Evolutionary conservation across 2,888 invertebrate genomes (phyloP), one percentile per base, ranked within the genome.

Genomic region (Amphiduros pacificus): DNA sequence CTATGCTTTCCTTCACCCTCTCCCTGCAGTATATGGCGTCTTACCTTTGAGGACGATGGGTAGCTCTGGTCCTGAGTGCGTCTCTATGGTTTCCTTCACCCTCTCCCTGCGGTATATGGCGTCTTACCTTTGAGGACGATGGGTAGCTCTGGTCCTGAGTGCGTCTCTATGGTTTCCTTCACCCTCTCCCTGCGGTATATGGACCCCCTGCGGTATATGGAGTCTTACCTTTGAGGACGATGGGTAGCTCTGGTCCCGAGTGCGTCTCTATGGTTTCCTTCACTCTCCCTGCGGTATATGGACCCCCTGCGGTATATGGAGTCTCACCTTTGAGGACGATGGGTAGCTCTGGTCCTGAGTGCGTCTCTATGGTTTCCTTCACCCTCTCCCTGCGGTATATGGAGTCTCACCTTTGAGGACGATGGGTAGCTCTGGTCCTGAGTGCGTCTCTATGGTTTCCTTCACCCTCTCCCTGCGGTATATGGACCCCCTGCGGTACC

Each of bases 271-370:
- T 32, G 9, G 53, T 49, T 55, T 77, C 76, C 63, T 74, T 73
- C 60, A n/a, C 66, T 73, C 44, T 44, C 26, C 27, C 28, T 59
- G n/a, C 61, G 31, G 51, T 56, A 60, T 9, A 60, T 59, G 27
- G 61, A 27, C 1, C 60, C 59, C 29, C 52, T 50, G 1, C 67
- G 29, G 29, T n/a, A n/a, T n/a, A n/a, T n/a, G n/a, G n/a, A n/a
- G n/a, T n/a, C n/a, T n/a, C n/a, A 77, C 77, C 76, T 71, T 77
- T 77, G 2, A 77, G 31, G 27, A 77, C 69, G 11, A 77, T 53
- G 5, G 72, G 63, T 26, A 75, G 63, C 55, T 73, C 69, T 14
- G 76, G 75, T 22, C 68, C 71, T 14, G 62, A 64, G 31, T 63
- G 51, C 14, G 29, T 29, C 0, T 6, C 49, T 3, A 62, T 32